Evolutionary conservation across 23 tunicate genomes (phyloP).

Genomic region (Pegea sp.): DNA sequence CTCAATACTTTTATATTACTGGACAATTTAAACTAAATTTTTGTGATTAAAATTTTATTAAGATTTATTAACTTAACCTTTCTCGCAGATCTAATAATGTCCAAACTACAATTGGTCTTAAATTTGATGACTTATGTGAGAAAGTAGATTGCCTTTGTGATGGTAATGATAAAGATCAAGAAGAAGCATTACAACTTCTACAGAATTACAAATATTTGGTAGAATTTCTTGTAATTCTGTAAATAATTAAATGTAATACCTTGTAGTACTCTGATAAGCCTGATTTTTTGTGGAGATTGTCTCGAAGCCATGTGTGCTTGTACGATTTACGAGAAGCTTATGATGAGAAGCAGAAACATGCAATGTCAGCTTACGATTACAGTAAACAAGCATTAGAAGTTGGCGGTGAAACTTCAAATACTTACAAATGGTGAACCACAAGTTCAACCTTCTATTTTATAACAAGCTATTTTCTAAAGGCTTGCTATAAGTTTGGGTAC

Average conservation of each 20-base stretch:
- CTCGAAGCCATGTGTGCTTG: conserved; percentile 41
- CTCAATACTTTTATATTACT: too few relatives aligned
- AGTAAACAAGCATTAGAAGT: conserved; percentile 30
- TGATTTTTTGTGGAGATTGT: conserved; percentile 59
- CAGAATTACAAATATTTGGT: conserved; percentile 41
- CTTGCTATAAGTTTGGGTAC: conserved; percentile 49
- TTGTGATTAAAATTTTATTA: too few relatives aligned
- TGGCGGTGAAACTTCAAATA: conserved; percentile 28
- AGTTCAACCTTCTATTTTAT: neutral
- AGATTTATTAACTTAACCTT: too few relatives aligned
- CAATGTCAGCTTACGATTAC: conserved; percentile 35
- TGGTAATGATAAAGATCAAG: conserved; percentile 57
- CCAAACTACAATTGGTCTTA: too few relatives aligned
- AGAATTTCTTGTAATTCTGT: neutral
- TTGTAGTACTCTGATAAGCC: conserved; percentile 33
- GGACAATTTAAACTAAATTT: too few relatives aligned
- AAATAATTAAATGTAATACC: too few relatives aligned
- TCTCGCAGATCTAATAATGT: too few relatives aligned
- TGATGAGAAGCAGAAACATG: conserved; percentile 34
- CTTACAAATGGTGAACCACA: conserved; percentile 54
- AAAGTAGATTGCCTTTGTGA: conserved; percentile 30
- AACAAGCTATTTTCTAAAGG: conserved; percentile 15
- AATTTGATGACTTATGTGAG: conserved; percentile 19
- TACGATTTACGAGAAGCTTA: conserved; percentile 18
- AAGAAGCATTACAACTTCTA: conserved; percentile 31